phyloP scores from a whole-genome alignment of 2,113 vertebrate species.

The Chinchilla lanigera region DNA sequence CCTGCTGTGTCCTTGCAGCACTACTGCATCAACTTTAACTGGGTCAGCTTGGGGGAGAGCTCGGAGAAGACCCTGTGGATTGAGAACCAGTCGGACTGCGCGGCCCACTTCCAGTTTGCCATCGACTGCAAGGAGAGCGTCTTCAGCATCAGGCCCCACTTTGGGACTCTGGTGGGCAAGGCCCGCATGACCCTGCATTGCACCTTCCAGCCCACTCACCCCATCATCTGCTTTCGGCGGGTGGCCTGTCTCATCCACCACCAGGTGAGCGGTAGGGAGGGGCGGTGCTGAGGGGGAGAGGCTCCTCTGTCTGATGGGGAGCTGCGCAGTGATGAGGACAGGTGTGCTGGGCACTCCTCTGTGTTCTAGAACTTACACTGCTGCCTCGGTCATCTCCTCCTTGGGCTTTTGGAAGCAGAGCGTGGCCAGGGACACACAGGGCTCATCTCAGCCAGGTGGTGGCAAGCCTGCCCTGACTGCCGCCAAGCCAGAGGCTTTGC shows the following conservation, averaged over 20 bases:
- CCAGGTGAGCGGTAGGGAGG: constrained; percentile 85
- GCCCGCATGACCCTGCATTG: constrained; percentile 85
- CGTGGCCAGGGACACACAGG: background rate
- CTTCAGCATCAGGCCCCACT: constrained; percentile 89
- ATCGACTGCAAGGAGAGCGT: constrained; percentile 91
- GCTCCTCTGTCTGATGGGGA: background rate
- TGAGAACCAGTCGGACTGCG: constrained; percentile 88
- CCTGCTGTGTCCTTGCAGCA: constrained; percentile 88
- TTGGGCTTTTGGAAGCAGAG: background rate
- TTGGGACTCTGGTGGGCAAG: constrained; percentile 87
- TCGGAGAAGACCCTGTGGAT: constrained; percentile 85
- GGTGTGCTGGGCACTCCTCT: background rate
- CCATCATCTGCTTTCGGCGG: constrained; percentile 90
- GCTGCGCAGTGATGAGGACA: background rate
- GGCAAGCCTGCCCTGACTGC: background rate
- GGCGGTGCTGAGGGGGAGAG: too few relatives aligned
- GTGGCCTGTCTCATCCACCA: constrained; percentile 93
- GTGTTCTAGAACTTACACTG: background rate
- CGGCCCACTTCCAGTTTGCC: constrained; percentile 91
- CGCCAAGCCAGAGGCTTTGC: background rate
- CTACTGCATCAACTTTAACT: constrained; percentile 89
- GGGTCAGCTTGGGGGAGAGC: constrained; percentile 86
- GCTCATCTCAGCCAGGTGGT: background rate
- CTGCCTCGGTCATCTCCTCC: background rate
- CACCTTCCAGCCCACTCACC: constrained; percentile 88